Base-by-base conservation (phyloP, 1,140 invertebrate genomes). In the Drosophila chauvacae region DNA sequence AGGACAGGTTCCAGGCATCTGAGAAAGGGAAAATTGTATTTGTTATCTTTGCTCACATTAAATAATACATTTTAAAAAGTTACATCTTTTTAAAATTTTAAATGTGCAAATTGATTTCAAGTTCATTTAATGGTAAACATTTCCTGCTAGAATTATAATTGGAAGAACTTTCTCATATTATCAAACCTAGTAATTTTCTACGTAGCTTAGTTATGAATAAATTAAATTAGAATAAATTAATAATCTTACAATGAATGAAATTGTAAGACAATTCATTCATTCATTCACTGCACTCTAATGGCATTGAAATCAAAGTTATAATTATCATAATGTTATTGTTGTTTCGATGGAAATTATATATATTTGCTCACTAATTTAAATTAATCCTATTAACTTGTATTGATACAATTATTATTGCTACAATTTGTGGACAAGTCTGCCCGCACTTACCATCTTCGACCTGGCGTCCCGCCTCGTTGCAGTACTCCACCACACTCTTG, bases 401-500 rank as follows among this genome's bases (percentile, higher is more conserved):
- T 20, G 20, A 20, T 20, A 20, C 20, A 20, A 20, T 20, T 20
- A 20, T 20, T 20, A 20, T 20, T 20, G 20, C 20, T 20, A 1
- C 20, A 7, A 45, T 7, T 13, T 3, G 5, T 7, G 5, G 5
- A 30, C 6, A 1, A 6, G 18, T 45, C 11, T 20, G 18, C 2
- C 18, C 37, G 6, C 11, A 62, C 65, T 55, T n/a, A 87, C 84
- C 84, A 35, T 85, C 85, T 33, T 85, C 70, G 6, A 62, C 60
- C 18, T 79, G 71, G 13, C 65, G 77, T 33, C 66, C 81, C 7
- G 85, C 70, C 23, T 78, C 44, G 48, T 87, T 77, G 48, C 91
- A 92, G 71, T 92, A 92, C 68, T 92, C 87, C 57, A 92, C 75
- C 5, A 84, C 78, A 39, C 87, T 92, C 42, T 84, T 82, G 48